Base-by-base conservation (phyloP, 2,797 vertebrate genomes). In the Acanthopagrus latus region DNA sequence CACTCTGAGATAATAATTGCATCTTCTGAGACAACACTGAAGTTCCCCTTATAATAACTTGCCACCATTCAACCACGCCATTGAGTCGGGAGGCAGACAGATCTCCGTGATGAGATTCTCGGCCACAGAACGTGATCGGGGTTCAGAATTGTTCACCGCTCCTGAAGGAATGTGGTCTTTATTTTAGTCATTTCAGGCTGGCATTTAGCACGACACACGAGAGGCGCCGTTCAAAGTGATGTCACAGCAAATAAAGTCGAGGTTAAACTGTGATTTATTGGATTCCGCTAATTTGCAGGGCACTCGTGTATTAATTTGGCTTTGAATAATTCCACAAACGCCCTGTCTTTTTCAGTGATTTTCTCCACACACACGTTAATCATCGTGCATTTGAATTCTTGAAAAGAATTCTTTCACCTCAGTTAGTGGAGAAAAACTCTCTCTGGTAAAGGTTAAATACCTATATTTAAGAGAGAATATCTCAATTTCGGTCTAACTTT, bases 41-140 rank as follows among this genome's bases (percentile, higher is more conserved):
- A 81, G 81, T 89, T 89, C 76, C 75, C 87, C 76, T 62, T 75
- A 60, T 88, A 90, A 91, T 83, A 90, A 88, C 83, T 74, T 73
- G 74, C 83, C 73, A 74, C 77, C 59, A 52, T 88, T 87, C 78
- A 83, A 86, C 57, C 80, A 66, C 78, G 64, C 80, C 83, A 54
- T 43, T 69, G 70, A 78, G 63, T 83, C 76, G 64, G 74, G 74
- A 76, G 48, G 85, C 83, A 76, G 86, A 71, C 62, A 52, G 73
- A 76, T 74, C 59, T 63, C 12, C 57, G 78, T 87, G 87, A 91
- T 90, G 88, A 90, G 82, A 89, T 88, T 83, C 75, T 84, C 55
- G 48, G 70, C 58, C 11, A 46, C 33, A 54, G 50, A 46, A 87
- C 76, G 83, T 92, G 92, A 89, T 72, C 81, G 17, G 87, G 21